phyloP scores from a whole-genome alignment of 2,113 vertebrate genomes.

The Dipodomys ordii region DNA sequence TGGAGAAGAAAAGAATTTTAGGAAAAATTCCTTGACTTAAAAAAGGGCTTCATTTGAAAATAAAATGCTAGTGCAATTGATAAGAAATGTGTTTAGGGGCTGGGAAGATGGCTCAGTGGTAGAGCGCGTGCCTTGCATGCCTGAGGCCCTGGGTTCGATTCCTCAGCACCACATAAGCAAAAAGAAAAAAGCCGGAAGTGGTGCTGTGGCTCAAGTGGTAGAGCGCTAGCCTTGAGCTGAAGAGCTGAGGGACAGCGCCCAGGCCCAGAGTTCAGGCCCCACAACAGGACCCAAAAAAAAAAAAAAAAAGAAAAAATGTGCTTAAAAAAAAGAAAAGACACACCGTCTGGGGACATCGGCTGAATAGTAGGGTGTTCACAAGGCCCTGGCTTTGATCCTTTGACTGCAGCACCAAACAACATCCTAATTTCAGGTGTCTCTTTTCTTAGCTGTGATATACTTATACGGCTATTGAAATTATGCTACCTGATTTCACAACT shows the following conservation, averaged over 20 bases:
- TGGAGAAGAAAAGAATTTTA: constrained; percentile 8
- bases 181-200: too few relatives aligned
- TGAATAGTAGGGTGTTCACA: not conserved
- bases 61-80: not conserved
- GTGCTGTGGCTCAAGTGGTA: too few relatives aligned
- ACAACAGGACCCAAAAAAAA: too few relatives aligned
- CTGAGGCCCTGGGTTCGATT: too few relatives aligned
- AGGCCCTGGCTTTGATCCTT: not conserved
- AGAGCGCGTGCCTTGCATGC: not conserved
- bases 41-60: constrained; percentile 44
- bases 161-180: too few relatives aligned
- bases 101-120: too few relatives aligned
- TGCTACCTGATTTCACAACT: not conserved
- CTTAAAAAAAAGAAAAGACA: not conserved
- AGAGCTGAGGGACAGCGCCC: too few relatives aligned
- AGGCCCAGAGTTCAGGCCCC: not conserved
- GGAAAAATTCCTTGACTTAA: constrained; percentile 11
- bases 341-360: not conserved
- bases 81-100: not conserved
- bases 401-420: not conserved
- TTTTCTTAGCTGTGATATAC: not conserved
- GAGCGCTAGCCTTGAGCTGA: too few relatives aligned
- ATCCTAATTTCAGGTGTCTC: not conserved
- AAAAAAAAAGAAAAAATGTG: not conserved
- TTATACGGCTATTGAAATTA: not conserved